Conservation (phyloP, 2,888 invertebrate species). For the Cerastis leucographa region DNA sequence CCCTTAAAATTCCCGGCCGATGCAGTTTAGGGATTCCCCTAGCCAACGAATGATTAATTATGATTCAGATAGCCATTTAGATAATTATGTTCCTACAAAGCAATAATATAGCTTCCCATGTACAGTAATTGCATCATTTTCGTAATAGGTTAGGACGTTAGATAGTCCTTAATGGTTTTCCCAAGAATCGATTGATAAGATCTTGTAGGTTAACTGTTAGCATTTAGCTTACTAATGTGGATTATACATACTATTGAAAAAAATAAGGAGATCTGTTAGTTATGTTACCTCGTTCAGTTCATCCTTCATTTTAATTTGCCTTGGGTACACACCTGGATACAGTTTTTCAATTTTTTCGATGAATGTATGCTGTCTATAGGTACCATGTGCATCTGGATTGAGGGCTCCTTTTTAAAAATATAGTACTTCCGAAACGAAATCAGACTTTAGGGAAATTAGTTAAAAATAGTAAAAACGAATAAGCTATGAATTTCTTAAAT, state of each 20-base stretch:
- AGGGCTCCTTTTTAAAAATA: no score
- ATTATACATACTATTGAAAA: background rate
- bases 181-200: constrained; percentile 15
- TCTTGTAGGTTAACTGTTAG: constrained; percentile 5
- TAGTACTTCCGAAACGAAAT: no score
- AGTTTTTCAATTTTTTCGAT: background rate
- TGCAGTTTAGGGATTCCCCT: constrained; percentile 31
- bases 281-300: no score
- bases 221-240: background rate
- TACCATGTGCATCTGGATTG: no score
- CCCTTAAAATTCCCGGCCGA: constrained; percentile 3
- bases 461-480: no score
- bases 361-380: no score
- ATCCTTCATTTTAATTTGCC: background rate
- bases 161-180: constrained; percentile 14
- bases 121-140: constrained; percentile 28
- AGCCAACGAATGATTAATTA: constrained; percentile 35
- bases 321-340: background rate
- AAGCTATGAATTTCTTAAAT: no score
- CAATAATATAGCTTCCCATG: background rate
- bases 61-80: constrained; percentile 21
- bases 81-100: background rate
- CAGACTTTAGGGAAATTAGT: no score
- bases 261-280: no score
- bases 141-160: background rate